Evolutionary conservation across 1,140 invertebrate species (phyloP).

Genomic region (Reticulitermes speratus): DNA sequence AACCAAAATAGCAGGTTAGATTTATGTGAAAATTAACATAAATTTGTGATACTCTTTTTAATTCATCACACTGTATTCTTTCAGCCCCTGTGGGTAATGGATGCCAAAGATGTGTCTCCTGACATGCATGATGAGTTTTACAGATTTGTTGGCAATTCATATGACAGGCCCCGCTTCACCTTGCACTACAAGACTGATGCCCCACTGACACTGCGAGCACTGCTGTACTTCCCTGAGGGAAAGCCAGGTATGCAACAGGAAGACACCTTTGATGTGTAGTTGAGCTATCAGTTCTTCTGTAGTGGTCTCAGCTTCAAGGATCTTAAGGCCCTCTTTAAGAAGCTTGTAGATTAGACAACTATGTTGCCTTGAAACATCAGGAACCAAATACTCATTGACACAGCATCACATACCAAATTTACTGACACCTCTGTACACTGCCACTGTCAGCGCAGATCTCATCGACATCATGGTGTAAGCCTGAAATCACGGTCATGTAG

Average conservation of each 20-base stretch:
- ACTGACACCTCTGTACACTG: too few relatives aligned
- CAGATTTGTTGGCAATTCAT: conserved; percentile 80
- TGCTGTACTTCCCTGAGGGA: conserved; percentile 91
- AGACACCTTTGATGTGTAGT: neutral
- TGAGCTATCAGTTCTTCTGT: too few relatives aligned
- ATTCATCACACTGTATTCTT: conserved; percentile 40
- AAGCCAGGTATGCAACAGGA: conserved; percentile 60
- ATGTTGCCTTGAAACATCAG: too few relatives aligned
- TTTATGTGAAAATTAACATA: neutral
- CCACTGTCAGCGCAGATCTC: too few relatives aligned
- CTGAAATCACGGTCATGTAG: too few relatives aligned
- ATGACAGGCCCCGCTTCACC: conserved; percentile 79
- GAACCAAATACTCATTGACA: too few relatives aligned
- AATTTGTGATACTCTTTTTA: neutral
- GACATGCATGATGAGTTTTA: conserved; percentile 92
- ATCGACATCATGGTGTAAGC: too few relatives aligned
- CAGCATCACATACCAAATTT: too few relatives aligned
- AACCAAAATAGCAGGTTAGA: too few relatives aligned
- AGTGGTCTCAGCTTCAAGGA: too few relatives aligned
- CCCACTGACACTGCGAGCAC: conserved; percentile 84
- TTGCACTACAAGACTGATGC: conserved; percentile 87
- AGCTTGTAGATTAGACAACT: too few relatives aligned
- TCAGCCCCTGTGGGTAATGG: conserved; percentile 90
- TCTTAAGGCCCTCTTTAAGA: too few relatives aligned
- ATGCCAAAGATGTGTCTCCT: conserved; percentile 81